Percentiles rank a stretch among this genome's conserved stretches.
Evolutionary conservation across 1,140 invertebrate species (phyloP).

Genomic region (Campodea augens): DNA sequence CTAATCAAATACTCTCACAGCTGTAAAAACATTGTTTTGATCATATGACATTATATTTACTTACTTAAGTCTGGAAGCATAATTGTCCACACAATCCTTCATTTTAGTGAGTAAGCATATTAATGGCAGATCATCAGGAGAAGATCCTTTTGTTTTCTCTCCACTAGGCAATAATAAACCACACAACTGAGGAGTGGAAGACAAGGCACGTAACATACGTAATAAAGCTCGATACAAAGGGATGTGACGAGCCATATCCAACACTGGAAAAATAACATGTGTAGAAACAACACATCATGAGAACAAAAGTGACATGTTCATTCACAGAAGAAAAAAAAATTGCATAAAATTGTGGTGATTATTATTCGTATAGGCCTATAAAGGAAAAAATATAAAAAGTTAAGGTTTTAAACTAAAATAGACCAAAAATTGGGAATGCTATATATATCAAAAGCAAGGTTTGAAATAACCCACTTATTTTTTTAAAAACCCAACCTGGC

Average conservation of each 20-base stretch:
- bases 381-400: not conserved
- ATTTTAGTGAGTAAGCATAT: slow-evolving; percentile 58
- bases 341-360: not conserved
- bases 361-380: not conserved
- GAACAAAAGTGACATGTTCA: slow-evolving; percentile 5
- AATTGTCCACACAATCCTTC: slow-evolving; percentile 78
- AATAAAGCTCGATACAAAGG: slow-evolving; percentile 71
- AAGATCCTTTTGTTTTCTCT: too few relatives aligned
- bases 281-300: slow-evolving; percentile 7
- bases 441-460: too few relatives aligned
- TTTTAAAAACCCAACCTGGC: too few relatives aligned
- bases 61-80: slow-evolving; percentile 60
- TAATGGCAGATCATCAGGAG: slow-evolving; percentile 32
- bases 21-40: too few relatives aligned
- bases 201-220: slow-evolving; percentile 57
- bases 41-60: too few relatives aligned
- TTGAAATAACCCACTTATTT: too few relatives aligned
- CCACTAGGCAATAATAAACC: slow-evolving; percentile 44
- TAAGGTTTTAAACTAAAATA: too few relatives aligned
- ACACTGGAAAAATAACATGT: too few relatives aligned
- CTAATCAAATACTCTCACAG: too few relatives aligned
- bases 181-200: slow-evolving; percentile 42
- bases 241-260: slow-evolving; percentile 88
- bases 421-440: too few relatives aligned
- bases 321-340: not conserved